These are phyloP conservation scores for Drosophila mimetica DNA, from an alignment of 2,888 invertebrate genomes.

Conservation along the genomic window DNA sequence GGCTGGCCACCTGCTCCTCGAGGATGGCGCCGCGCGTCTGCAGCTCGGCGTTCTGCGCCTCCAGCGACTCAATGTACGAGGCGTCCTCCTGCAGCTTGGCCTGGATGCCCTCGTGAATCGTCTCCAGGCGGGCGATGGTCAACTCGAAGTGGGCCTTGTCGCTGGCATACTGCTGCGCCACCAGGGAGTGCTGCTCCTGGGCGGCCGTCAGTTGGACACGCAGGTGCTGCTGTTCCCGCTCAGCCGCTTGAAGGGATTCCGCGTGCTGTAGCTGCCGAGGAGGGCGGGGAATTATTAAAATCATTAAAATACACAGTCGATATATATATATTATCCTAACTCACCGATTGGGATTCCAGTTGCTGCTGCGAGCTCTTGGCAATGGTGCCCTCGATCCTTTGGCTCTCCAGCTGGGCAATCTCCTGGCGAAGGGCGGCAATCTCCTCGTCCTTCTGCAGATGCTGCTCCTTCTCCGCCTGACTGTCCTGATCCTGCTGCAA, in stretches of 20 bases:
- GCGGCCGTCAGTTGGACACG: constrained; percentile 31
- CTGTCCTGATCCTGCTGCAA: constrained; percentile 44
- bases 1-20: constrained; percentile 87
- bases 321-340: too few species aligned
- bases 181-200: constrained; percentile 28
- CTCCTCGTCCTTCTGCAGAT: constrained; percentile 18
- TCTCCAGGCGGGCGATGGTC: constrained; percentile 79
- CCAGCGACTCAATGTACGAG: constrained; percentile 89
- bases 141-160: constrained; percentile 79
- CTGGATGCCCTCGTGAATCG: constrained; percentile 84
- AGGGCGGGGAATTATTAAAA: too few species aligned
- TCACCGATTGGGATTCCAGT: constrained; percentile 4
- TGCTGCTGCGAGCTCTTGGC: constrained; percentile 1
- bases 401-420: constrained; percentile 2
- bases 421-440: constrained; percentile 22
- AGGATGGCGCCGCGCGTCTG: constrained; percentile 88
- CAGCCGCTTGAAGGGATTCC: constrained; percentile 68
- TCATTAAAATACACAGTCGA: too few species aligned
- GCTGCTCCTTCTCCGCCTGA: constrained; percentile 3
- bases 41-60: constrained; percentile 88
- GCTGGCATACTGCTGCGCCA: constrained; percentile 52
- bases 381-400: not conserved
- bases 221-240: constrained; percentile 15
- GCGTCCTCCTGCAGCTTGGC: constrained; percentile 91
- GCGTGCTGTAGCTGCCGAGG: constrained; percentile 30